phyloP scores from a whole-genome alignment of 2,888 invertebrate genomes.

The Teleiodes luculella region DNA sequence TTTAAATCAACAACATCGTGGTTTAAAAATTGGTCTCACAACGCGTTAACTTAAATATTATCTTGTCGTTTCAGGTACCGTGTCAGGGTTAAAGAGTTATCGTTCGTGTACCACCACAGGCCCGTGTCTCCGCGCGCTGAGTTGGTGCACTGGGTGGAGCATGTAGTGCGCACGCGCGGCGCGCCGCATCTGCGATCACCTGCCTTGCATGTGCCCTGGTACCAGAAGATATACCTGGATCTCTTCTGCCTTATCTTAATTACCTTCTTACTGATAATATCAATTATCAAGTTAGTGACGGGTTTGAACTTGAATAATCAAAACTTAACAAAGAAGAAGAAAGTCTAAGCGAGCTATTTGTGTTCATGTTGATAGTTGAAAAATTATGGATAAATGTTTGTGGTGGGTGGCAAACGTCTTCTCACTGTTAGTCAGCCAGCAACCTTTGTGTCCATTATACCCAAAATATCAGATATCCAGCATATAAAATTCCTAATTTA shows the following conservation, averaged over 20 bases:
- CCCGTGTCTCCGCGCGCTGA: slow-evolving; percentile 76
- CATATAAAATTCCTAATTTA: no score
- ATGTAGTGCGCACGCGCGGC: slow-evolving; percentile 78
- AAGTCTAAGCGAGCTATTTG: no score
- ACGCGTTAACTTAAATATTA: neutral
- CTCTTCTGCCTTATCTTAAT: slow-evolving; percentile 25
- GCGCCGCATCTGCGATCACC: slow-evolving; percentile 64
- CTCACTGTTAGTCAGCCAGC: no score
- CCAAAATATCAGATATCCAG: no score
- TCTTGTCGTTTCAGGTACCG: neutral
- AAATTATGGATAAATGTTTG: no score
- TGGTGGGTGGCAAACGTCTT: no score
- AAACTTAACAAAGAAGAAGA: neutral
- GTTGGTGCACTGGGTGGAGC: slow-evolving; percentile 83
- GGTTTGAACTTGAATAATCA: neutral
- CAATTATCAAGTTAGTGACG: neutral
- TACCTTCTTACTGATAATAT: neutral
- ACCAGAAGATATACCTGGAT: slow-evolving; percentile 51
- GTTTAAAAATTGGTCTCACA: no score
- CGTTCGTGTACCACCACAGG: slow-evolving; percentile 50
- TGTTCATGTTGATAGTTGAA: no score
- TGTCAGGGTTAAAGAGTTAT: slow-evolving; percentile 34
- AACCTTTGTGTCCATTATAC: no score
- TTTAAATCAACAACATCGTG: no score
- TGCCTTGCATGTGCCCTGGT: slow-evolving; percentile 35